These are phyloP conservation scores for Galaxias olidus DNA, from an alignment of 2,797 vertebrate species.

Conservation along the genomic window DNA sequence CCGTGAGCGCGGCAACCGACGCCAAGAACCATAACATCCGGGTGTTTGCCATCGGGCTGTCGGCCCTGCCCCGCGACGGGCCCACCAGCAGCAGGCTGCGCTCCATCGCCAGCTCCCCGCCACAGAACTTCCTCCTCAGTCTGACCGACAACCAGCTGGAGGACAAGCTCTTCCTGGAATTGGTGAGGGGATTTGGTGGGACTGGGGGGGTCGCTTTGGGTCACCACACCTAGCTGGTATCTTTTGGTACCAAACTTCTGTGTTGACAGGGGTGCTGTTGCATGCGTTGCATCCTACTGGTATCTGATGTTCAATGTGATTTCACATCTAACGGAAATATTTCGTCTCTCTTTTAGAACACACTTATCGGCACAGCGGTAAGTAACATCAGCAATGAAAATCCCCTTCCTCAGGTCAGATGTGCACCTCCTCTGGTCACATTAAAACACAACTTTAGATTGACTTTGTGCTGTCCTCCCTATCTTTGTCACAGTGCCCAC, in stretches of 20 bases:
- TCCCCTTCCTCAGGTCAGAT: neutral
- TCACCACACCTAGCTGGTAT: neutral
- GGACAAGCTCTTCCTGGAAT: slow-evolving; percentile 65
- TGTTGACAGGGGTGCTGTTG: no score
- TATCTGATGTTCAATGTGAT: no score
- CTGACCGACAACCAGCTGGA: slow-evolving; percentile 77
- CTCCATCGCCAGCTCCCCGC: slow-evolving; percentile 77
- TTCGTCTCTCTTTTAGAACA: slow-evolving; percentile 44
- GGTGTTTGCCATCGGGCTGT: slow-evolving; percentile 81
- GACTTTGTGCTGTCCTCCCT: neutral
- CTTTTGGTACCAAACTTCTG: no score
- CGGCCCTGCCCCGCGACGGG: slow-evolving; percentile 45
- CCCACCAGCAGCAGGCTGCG: slow-evolving; percentile 69
- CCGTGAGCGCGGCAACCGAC: slow-evolving; percentile 69
- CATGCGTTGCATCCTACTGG: no score
- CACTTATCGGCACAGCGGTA: slow-evolving; percentile 59
- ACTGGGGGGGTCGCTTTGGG: neutral
- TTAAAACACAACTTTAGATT: neutral
- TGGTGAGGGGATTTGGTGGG: slow-evolving; percentile 74
- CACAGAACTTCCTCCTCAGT: slow-evolving; percentile 71
- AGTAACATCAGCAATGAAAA: slow-evolving; percentile 39
- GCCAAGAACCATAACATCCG: slow-evolving; percentile 81
- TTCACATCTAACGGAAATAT: neutral
- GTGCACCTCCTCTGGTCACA: neutral
- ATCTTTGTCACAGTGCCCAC: slow-evolving; percentile 66